Evolutionary conservation across 1,140 invertebrate species (phyloP).

Genomic region (Elymnias hypermnestra): DNA sequence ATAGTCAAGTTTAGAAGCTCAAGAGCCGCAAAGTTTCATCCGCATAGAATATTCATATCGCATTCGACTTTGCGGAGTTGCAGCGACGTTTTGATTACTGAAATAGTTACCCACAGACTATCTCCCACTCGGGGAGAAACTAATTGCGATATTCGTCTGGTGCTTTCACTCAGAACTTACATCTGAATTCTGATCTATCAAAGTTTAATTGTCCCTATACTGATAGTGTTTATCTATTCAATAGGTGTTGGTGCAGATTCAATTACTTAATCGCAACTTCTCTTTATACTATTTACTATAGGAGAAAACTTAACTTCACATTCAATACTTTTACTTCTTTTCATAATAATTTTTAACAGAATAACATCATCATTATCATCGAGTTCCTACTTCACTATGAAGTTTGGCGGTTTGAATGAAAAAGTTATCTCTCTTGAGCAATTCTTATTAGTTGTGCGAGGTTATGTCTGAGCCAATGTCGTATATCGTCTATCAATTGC

Average conservation of each 20-base stretch:
- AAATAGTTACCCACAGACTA: not conserved
- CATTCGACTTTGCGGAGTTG: slow-evolving; percentile 2
- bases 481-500: too few species aligned
- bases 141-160: slow-evolving; percentile 7
- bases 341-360: too few species aligned
- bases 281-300: too few species aligned
- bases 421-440: too few species aligned
- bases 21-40: not conserved
- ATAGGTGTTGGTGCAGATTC: slow-evolving; percentile 3
- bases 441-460: too few species aligned
- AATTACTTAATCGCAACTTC: slow-evolving; percentile 6
- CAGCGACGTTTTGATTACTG: slow-evolving; percentile 3
- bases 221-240: slow-evolving; percentile 3
- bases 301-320: too few species aligned
- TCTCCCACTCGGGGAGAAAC: not conserved
- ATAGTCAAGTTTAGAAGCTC: not conserved
- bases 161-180: not conserved
- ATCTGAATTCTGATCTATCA: slow-evolving; percentile 4
- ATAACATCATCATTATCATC: too few species aligned
- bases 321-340: too few species aligned
- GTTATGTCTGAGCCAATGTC: too few species aligned
- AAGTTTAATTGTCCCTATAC: slow-evolving; percentile 5
- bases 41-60: slow-evolving; percentile 6
- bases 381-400: too few species aligned
- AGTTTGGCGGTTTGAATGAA: too few species aligned